Percentiles rank a stretch among this genome's conserved stretches.
phyloP scores from a whole-genome alignment of 1,140 invertebrate species.

The Zaprionus africanus region DNA sequence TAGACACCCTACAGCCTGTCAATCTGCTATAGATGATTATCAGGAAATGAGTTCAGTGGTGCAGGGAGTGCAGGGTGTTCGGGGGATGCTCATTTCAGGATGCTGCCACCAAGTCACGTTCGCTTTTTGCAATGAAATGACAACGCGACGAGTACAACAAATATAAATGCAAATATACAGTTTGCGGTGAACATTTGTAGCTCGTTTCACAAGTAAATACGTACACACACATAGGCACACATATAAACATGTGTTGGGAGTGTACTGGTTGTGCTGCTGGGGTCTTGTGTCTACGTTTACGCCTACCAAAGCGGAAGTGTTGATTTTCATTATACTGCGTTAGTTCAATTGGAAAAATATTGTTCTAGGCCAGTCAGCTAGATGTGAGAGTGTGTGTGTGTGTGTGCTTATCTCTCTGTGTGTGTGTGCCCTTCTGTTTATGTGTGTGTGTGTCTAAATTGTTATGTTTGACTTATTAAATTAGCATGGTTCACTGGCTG shows the following conservation, averaged over 20 bases:
- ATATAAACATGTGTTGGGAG: conserved; percentile 26
- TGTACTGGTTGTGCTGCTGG: conserved; percentile 10
- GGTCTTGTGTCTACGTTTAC: conserved; percentile 23
- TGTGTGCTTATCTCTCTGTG: background rate
- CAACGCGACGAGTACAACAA: conserved; percentile 56
- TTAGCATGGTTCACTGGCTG: conserved; percentile 64
- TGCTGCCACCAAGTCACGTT: conserved; percentile 66
- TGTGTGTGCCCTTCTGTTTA: too few relatives aligned
- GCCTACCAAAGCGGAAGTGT: conserved; percentile 56
- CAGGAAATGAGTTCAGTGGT: background rate
- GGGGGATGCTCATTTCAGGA: conserved; percentile 18
- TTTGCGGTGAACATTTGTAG: conserved; percentile 75
- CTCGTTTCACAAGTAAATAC: conserved; percentile 58
- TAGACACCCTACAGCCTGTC: background rate
- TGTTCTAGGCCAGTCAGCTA: conserved; percentile 29
- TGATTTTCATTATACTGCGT: conserved; percentile 66
- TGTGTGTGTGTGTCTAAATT: conserved; percentile 9
- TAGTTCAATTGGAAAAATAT: conserved; percentile 73
- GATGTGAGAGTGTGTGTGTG: background rate
- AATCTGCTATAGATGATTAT: background rate
- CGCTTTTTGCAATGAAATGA: conserved; percentile 60
- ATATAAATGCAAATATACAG: conserved; percentile 79
- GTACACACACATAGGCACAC: conserved; percentile 17
- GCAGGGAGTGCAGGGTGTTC: background rate
- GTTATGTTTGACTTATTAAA: conserved; percentile 67